Evolutionary conservation across 2,888 invertebrate genomes (phyloP).

Genomic region (Myopa testacea): DNA sequence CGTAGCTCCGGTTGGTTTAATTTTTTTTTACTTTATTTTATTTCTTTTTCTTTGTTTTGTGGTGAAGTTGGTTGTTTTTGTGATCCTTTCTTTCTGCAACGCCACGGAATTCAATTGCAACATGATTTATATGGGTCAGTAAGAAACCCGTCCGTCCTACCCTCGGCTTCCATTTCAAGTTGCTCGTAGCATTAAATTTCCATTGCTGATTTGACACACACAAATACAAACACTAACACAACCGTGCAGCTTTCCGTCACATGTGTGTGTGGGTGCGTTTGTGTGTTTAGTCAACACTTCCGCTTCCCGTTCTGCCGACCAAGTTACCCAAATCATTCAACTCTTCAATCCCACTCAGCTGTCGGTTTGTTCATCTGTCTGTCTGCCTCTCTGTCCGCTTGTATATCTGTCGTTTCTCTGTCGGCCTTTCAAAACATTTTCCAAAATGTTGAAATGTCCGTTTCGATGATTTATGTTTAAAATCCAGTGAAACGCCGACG

Average conservation of each 20-base stretch:
- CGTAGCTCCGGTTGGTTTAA: background rate
- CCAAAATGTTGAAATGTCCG: constrained; percentile 62
- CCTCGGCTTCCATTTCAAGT: background rate
- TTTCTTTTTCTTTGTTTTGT: constrained; percentile 1
- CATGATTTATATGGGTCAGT: constrained; percentile 66
- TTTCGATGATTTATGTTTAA: constrained; percentile 65
- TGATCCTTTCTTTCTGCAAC: constrained; percentile 36
- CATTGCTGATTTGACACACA: constrained; percentile 19
- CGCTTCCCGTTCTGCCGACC: background rate
- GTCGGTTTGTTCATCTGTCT: constrained; percentile 1
- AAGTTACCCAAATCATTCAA: background rate
- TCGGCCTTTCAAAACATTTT: constrained; percentile 40
- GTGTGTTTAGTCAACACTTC: constrained; percentile 13
- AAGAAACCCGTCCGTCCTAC: constrained; percentile 48
- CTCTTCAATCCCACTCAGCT: constrained; percentile 12
- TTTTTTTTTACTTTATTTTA: background rate
- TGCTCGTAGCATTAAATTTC: constrained; percentile 22
- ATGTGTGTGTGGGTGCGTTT: background rate
- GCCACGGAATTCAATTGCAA: constrained; percentile 57
- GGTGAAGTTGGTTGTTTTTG: background rate
- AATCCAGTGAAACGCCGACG: constrained; percentile 25
- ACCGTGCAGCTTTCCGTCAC: background rate
- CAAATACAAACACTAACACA: background rate
- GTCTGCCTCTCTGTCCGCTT: constrained; percentile 17
- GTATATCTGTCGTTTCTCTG: constrained; percentile 8